Base-by-base conservation (phyloP, 2,888 invertebrate species). In the Epistrophe grossulariae region DNA sequence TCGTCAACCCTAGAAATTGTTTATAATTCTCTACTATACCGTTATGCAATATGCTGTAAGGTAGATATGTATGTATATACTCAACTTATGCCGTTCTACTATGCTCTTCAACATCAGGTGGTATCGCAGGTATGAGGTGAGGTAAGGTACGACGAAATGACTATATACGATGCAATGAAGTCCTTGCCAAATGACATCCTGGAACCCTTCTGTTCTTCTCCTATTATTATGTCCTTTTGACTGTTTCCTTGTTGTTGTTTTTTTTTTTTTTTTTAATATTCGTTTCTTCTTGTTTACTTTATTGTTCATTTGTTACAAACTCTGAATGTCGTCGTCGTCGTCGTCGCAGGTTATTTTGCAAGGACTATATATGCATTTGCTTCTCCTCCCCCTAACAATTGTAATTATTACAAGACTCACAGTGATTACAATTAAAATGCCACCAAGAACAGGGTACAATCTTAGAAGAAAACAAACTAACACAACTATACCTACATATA, bases 401-500 rank as follows among this genome's bases (percentile, higher is more conserved):
- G 74, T 76, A 60, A 79, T 82, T 87, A 82, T 50, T 62, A 82
- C 71, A 71, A 76, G 71, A 68, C 68, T 79, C 50, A 45, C 76
- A 59, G 68, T 76, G 83, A 87, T 87, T 87, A 82, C 87, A 83
- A 79, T 87, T 87, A 83, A 79, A 87, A 79, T 73, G 76, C 76
- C 72, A 83, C 79, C 79, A 52, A 71, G 52, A 24, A 43, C 19
- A 48, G 43, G 40, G 17, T n/a, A 28, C 50, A 66, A 68, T 62
- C 64, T 50, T 15, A 4, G 45, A 64, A 35, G 48, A 40, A 64
- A 74, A 77, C 78, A 72, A 79, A 79, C 71, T 40, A 40, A 31
- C 19, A 50, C n/a, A n/a, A n/a, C n/a, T n/a, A n/a, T n/a, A n/a
- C n/a, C n/a, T n/a, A n/a, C n/a, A n/a, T n/a, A n/a, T n/a, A n/a